phyloP scores from a whole-genome alignment of 2,797 vertebrate genomes.

The Perodicticus potto region DNA sequence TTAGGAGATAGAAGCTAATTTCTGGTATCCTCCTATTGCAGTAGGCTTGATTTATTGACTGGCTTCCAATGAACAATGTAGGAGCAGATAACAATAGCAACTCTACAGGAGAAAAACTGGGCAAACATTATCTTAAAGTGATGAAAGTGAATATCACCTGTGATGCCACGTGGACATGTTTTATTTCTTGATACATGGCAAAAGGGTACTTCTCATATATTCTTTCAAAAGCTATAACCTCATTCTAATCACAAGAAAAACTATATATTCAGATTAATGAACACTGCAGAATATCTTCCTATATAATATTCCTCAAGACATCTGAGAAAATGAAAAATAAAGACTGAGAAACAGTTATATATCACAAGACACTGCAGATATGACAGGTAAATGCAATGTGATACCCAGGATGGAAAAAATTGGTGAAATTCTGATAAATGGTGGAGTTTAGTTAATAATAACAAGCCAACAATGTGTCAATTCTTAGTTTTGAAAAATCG shows the following conservation, averaged over 20 bases:
- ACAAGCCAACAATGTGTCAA: background rate
- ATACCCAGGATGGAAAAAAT: background rate
- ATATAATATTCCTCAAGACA: background rate
- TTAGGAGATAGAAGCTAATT: too few relatives aligned
- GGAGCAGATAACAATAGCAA: background rate
- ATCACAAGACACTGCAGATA: constrained; percentile 6
- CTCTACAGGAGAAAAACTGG: background rate
- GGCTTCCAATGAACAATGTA: too few relatives aligned
- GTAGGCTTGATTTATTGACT: too few relatives aligned
- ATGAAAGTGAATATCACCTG: background rate
- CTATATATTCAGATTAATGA: background rate
- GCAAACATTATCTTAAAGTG: background rate
- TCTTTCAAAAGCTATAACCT: constrained; percentile 6
- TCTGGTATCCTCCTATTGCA: too few relatives aligned
- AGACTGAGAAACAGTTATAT: background rate
- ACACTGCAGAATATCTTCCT: background rate
- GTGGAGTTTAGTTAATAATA: constrained; percentile 12
- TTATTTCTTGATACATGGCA: background rate
- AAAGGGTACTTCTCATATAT: background rate
- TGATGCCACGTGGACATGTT: background rate
- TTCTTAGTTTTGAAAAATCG: constrained; percentile 19
- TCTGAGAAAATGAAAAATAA: constrained; percentile 41
- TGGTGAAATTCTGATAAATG: background rate
- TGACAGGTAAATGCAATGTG: background rate
- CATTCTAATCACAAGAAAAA: constrained; percentile 11